Evolutionary conservation across 2,888 invertebrate genomes (phyloP).

Genomic region (Caradrina clavipalpis): DNA sequence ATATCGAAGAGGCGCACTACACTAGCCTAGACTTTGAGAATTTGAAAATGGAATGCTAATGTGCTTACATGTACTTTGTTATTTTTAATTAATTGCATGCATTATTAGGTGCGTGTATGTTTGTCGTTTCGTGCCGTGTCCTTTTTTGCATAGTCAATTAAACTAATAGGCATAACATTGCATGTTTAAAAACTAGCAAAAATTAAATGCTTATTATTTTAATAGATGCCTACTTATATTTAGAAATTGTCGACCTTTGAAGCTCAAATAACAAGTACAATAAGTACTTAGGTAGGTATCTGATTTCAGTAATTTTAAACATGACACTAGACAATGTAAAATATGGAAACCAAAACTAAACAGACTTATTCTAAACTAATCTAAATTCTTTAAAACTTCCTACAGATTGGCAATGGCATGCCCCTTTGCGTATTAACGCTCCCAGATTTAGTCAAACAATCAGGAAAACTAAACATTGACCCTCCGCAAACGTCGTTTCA

Average conservation of each 20-base stretch:
- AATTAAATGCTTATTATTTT: conserved; percentile 27
- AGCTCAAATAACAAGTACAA: conserved; percentile 1
- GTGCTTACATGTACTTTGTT: background rate
- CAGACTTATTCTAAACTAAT: conserved; percentile 8
- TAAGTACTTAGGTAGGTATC: background rate
- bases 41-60: conserved; percentile 15
- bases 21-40: background rate
- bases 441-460: conserved; percentile 33
- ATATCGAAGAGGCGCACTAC: conserved; percentile 2
- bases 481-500: conserved; percentile 19
- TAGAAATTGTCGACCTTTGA: conserved; percentile 35
- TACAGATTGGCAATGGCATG: background rate
- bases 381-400: background rate
- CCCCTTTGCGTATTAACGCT: background rate
- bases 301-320: background rate
- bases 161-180: conserved; percentile 34
- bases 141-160: conserved; percentile 29
- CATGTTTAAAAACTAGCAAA: conserved; percentile 32
- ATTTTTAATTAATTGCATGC: background rate
- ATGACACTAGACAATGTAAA: background rate
- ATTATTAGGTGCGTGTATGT: conserved; percentile 11
- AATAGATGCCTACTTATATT: conserved; percentile 17
- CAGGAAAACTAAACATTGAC: conserved; percentile 35
- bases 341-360: background rate
- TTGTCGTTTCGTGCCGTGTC: conserved; percentile 13